Conservation (phyloP, 2,888 invertebrate species). For the Dendrolimus pini region DNA sequence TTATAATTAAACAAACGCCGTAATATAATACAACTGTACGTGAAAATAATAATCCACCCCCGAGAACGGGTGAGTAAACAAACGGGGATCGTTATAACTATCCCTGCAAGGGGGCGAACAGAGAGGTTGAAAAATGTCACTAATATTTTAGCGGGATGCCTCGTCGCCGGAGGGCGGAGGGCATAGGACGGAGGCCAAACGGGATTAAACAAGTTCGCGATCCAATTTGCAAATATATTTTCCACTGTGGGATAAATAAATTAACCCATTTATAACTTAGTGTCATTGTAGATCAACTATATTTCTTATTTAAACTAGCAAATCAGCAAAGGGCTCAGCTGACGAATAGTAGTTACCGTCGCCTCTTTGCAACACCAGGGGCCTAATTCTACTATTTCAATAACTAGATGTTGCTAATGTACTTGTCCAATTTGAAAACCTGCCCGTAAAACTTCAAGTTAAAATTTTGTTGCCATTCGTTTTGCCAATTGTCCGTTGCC, state of each 20-base stretch:
- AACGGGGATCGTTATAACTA: slow-evolving; percentile 23
- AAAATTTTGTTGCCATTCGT: no score
- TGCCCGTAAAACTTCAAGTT: no score
- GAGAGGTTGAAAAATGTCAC: slow-evolving; percentile 52
- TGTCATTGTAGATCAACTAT: no score
- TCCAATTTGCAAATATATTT: neutral
- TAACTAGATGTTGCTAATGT: no score
- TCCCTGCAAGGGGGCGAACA: slow-evolving; percentile 22
- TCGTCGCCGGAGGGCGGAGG: slow-evolving; percentile 18
- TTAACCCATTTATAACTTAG: neutral
- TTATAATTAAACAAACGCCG: no score
- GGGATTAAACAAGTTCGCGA: neutral
- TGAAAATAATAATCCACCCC: neutral
- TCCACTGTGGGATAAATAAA: neutral
- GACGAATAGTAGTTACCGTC: no score
- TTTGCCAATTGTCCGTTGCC: no score
- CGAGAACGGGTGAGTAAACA: neutral
- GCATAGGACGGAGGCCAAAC: slow-evolving; percentile 4
- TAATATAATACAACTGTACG: neutral
- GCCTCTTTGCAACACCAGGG: no score
- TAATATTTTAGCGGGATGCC: slow-evolving; percentile 47
- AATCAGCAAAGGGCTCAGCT: no score
- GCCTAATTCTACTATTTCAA: no score
- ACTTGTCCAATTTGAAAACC: no score
- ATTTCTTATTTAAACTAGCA: no score